These are phyloP conservation scores for Dendrolimus kikuchii DNA, from an alignment of 1,140 invertebrate species.

Conservation along the genomic window DNA sequence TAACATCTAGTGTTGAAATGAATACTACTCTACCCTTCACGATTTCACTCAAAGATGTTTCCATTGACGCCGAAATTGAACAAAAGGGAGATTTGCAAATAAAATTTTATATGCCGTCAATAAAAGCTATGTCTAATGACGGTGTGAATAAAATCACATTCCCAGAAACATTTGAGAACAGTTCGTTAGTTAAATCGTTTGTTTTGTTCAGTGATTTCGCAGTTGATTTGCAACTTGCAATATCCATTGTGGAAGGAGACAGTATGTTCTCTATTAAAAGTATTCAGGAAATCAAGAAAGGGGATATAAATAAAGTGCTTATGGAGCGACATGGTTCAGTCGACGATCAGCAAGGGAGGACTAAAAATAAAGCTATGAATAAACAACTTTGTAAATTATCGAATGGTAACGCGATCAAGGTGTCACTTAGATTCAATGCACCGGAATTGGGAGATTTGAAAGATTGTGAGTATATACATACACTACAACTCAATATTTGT, in stretches of 20 bases:
- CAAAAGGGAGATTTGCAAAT: constrained; percentile 37
- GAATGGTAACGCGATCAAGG: constrained; percentile 49
- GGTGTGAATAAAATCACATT: constrained; percentile 48
- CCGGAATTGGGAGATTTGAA: constrained; percentile 39
- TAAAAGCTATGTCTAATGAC: constrained; percentile 52
- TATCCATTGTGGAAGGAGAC: constrained; percentile 38
- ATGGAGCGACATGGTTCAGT: constrained; percentile 31
- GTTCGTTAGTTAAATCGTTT: constrained; percentile 36
- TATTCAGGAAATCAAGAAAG: constrained; percentile 54
- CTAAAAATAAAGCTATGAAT: constrained; percentile 30
- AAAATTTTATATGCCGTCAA: constrained; percentile 45
- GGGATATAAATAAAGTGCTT: constrained; percentile 46
- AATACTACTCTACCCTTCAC: constrained; percentile 34
- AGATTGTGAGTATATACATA: constrained; percentile 31
- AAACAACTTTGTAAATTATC: constrained; percentile 51
- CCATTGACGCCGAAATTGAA: constrained; percentile 38
- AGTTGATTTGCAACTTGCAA: constrained; percentile 45
- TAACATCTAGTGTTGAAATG: constrained; percentile 53
- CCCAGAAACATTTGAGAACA: constrained; percentile 38
- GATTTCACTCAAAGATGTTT: constrained; percentile 44
- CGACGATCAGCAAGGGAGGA: constrained; percentile 29
- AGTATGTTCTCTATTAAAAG: constrained; percentile 46
- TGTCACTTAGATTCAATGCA: constrained; percentile 42
- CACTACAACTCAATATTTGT: background rate
- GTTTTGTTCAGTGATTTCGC: constrained; percentile 51